These are phyloP conservation scores for Mobula hypostoma DNA, from an alignment of 2,113 vertebrate genomes.

Conservation along the genomic window DNA sequence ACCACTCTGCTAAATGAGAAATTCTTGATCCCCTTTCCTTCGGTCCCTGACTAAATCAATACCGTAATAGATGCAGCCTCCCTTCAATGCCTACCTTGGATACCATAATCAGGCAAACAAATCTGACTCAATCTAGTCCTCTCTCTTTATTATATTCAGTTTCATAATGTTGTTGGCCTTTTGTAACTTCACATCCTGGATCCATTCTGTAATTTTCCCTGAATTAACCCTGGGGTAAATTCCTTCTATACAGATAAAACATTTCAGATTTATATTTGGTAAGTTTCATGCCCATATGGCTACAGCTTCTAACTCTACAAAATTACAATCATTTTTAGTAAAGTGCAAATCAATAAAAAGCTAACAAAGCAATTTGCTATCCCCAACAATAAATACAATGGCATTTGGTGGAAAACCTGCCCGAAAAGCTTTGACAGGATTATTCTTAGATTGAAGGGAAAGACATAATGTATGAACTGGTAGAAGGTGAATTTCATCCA, in stretches of 20 bases:
- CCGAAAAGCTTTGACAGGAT: neutral
- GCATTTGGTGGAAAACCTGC: neutral
- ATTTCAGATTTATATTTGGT: neutral
- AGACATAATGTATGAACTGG: neutral
- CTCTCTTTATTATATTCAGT: constrained; percentile 36
- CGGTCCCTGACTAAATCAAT: constrained; percentile 53
- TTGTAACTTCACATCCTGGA: constrained; percentile 39
- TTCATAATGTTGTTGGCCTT: constrained; percentile 41
- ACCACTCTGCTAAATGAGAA: constrained; percentile 48
- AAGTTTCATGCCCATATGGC: neutral
- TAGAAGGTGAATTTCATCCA: too few species aligned
- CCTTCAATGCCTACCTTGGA: constrained; percentile 49
- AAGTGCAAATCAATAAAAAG: constrained; percentile 9
- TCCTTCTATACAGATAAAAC: constrained; percentile 32
- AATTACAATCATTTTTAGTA: neutral
- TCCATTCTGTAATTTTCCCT: constrained; percentile 34
- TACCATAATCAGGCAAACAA: constrained; percentile 54
- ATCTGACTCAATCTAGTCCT: constrained; percentile 47
- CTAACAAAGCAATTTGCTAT: neutral
- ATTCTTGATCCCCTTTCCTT: constrained; percentile 44
- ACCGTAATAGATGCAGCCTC: constrained; percentile 52
- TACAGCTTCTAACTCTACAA: neutral
- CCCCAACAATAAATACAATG: neutral
- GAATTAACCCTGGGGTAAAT: constrained; percentile 41
- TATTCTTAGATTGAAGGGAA: neutral